Evolutionary conservation across 2,113 vertebrate species (phyloP).

Genomic region (Alligator mississippiensis): DNA sequence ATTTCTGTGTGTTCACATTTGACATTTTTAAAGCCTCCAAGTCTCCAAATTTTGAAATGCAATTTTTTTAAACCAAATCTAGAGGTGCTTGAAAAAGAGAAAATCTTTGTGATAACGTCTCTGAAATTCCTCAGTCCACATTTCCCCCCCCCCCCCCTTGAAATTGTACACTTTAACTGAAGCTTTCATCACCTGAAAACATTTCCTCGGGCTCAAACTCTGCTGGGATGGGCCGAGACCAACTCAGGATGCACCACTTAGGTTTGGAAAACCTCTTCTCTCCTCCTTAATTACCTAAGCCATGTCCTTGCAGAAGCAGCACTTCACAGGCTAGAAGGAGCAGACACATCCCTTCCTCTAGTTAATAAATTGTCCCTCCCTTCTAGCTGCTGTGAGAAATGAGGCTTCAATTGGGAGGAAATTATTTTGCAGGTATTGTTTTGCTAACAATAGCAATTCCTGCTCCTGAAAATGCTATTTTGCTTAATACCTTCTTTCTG

Average conservation of each 20-base stretch:
- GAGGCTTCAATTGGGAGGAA: conserved; percentile 50
- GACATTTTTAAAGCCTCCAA: neutral
- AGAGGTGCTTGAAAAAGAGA: neutral
- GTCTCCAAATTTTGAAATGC: neutral
- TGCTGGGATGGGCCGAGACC: rapidly evolving
- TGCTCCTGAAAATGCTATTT: conserved; percentile 70
- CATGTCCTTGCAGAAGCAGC: neutral
- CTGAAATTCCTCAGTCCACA: too few species aligned
- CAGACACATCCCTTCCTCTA: neutral
- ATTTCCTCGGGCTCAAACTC: neutral
- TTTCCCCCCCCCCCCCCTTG: neutral
- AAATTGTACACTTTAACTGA: too few species aligned
- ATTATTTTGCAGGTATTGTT: conserved; percentile 75
- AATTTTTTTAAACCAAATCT: neutral
- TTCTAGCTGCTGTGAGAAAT: conserved; percentile 31
- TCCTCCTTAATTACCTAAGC: neutral
- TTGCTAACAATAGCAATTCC: conserved; percentile 76
- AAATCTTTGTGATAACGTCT: neutral
- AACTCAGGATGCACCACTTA: rapidly evolving
- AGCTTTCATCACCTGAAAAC: neutral
- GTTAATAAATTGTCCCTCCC: conserved; percentile 54
- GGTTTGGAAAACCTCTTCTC: neutral
- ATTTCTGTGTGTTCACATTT: neutral
- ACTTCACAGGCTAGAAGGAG: neutral
- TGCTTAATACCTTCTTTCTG: conserved; percentile 76